Percentiles rank a stretch among this genome's conserved stretches.
These are phyloP conservation scores for Drosophila subobscura DNA, from an alignment of 1,140 invertebrate species.

Conservation along the genomic window DNA sequence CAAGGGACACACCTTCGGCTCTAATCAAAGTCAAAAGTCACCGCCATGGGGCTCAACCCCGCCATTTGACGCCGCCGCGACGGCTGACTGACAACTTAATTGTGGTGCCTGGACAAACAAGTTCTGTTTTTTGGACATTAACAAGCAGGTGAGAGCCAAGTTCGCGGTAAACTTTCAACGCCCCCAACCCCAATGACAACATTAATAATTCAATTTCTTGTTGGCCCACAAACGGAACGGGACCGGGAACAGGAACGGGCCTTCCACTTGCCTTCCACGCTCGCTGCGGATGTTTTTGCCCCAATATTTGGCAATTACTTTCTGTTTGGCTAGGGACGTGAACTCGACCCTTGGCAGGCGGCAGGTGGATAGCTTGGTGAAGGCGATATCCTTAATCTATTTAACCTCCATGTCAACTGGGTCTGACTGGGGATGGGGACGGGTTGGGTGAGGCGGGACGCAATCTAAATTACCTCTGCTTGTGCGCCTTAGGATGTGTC, in stretches of 20 bases:
- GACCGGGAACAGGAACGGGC: constrained; percentile 23
- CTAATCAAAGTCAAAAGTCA: constrained; percentile 53
- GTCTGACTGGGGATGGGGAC: constrained; percentile 36
- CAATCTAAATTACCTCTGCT: constrained; percentile 73
- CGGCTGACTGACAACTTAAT: constrained; percentile 73
- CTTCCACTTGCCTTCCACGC: constrained; percentile 8
- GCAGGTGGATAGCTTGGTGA: constrained; percentile 52
- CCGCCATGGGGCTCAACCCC: constrained; percentile 40
- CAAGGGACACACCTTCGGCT: constrained; percentile 4
- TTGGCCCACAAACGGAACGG: constrained; percentile 1
- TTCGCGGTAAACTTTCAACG: constrained; percentile 60
- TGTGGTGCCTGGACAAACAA: constrained; percentile 68
- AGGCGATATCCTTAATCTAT: constrained; percentile 80
- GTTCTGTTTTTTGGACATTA: constrained; percentile 35
- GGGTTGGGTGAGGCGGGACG: constrained; percentile 28
- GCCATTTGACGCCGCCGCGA: constrained; percentile 5
- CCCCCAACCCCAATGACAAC: constrained; percentile 70
- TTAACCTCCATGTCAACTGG: constrained; percentile 76
- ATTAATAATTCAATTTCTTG: constrained; percentile 80
- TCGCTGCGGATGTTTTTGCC: constrained; percentile 42
- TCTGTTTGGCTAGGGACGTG: constrained; percentile 45
- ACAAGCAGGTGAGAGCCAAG: constrained; percentile 41
- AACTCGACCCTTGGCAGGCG: neutral
- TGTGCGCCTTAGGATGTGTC: constrained; percentile 63
- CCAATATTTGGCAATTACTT: constrained; percentile 81